Percentiles rank a stretch among this genome's conserved stretches.
phyloP scores from a whole-genome alignment of 2,797 vertebrate genomes.

The Rhinatrema bivittatum region DNA sequence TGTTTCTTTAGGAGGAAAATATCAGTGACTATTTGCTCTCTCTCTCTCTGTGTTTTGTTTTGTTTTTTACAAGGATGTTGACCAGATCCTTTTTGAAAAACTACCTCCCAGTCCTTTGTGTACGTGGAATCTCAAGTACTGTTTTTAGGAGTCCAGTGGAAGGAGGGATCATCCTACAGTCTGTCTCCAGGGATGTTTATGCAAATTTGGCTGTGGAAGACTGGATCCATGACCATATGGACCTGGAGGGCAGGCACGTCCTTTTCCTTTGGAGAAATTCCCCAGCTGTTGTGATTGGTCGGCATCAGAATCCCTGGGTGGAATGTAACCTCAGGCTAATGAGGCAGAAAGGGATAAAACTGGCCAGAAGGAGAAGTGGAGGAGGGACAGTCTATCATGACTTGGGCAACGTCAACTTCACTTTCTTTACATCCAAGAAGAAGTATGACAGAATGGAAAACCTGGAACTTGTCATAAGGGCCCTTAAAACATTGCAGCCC shows the following conservation, averaged over 20 bases:
- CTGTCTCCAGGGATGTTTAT: slow-evolving; percentile 70
- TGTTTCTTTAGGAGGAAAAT: too few species aligned
- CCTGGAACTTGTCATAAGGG: slow-evolving; percentile 70
- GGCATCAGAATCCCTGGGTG: slow-evolving; percentile 93
- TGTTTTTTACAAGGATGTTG: too few species aligned
- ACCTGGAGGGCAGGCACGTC: slow-evolving; percentile 56
- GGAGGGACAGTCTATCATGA: slow-evolving; percentile 92
- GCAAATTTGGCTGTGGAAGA: slow-evolving; percentile 90
- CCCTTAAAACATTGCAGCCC: slow-evolving; percentile 63
- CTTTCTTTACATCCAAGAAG: slow-evolving; percentile 81
- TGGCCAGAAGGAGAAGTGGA: slow-evolving; percentile 84
- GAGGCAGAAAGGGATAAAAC: slow-evolving; percentile 59
- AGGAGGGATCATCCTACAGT: slow-evolving; percentile 64
- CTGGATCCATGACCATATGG: slow-evolving; percentile 82
- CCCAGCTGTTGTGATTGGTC: slow-evolving; percentile 80
- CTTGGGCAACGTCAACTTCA: slow-evolving; percentile 87
- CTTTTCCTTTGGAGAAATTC: slow-evolving; percentile 84
- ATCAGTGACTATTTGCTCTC: too few species aligned
- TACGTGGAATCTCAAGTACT: slow-evolving; percentile 27
- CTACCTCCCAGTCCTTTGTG: slow-evolving; percentile 25
- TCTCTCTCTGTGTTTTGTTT: too few species aligned
- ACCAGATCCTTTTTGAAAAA: too few species aligned
- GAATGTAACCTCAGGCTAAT: slow-evolving; percentile 75
- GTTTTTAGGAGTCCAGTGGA: slow-evolving; percentile 38
- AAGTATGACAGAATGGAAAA: slow-evolving; percentile 79